These are phyloP conservation scores for Rhaphigaster nebulosa DNA, from an alignment of 2,888 invertebrate genomes.

Conservation along the genomic window DNA sequence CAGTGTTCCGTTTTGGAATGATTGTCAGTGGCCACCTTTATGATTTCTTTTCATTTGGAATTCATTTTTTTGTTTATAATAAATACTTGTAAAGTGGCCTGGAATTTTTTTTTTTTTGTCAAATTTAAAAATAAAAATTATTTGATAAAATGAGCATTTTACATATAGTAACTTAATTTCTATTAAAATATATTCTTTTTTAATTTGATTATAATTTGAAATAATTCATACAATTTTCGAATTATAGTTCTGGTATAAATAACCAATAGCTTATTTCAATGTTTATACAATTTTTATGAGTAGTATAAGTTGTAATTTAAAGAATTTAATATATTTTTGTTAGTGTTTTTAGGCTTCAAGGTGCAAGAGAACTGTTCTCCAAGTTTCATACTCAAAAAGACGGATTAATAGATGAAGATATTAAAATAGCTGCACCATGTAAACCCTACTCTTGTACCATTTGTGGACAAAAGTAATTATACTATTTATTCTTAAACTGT, in stretches of 20 bases:
- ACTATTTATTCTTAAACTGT: neutral
- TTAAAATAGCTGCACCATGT: conserved; percentile 18
- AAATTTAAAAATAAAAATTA: too few species aligned
- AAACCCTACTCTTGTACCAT: conserved; percentile 60
- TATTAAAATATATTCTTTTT: neutral
- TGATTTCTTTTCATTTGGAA: neutral
- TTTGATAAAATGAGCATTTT: neutral
- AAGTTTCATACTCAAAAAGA: conserved; percentile 59
- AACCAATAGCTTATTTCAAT: neutral
- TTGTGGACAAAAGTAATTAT: conserved; percentile 61
- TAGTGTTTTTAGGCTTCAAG: conserved; percentile 54
- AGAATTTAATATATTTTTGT: neutral
- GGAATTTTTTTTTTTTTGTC: too few species aligned
- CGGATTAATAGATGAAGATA: conserved; percentile 49
- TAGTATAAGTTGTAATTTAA: neutral
- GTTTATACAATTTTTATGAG: neutral
- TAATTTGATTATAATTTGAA: neutral
- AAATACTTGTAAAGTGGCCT: too few species aligned
- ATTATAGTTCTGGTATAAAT: neutral
- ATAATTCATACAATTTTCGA: neutral
- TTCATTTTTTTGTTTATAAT: neutral
- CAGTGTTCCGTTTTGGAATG: too few species aligned
- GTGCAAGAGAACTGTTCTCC: conserved; percentile 50
- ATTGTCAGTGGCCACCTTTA: too few species aligned
- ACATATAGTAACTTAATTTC: neutral